Evolutionary conservation across 2,797 vertebrate genomes (phyloP).

Genomic region (Apodemus agrarius): DNA sequence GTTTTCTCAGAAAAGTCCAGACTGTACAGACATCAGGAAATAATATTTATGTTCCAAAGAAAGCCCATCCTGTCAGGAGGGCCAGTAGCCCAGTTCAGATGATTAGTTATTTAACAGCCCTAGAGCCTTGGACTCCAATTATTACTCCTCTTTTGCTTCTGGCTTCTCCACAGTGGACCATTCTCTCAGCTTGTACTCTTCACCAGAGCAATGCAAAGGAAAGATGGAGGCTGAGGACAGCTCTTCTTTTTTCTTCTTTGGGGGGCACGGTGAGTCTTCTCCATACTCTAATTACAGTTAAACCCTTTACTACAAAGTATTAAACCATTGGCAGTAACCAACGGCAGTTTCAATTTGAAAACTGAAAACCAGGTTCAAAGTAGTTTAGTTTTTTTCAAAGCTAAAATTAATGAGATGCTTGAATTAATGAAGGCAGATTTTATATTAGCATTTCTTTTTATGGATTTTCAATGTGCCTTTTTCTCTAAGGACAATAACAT

Average conservation of each 20-base stretch:
- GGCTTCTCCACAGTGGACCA: no score
- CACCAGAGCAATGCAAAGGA: fast-evolving
- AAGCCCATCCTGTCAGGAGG: not conserved
- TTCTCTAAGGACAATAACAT: not conserved
- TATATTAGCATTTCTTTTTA: conserved; percentile 5
- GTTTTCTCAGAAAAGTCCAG: not conserved
- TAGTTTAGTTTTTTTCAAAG: not conserved
- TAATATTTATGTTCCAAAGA: not conserved
- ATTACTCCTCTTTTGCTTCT: not conserved
- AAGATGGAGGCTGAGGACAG: not conserved
- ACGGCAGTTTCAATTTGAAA: not conserved
- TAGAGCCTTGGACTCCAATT: not conserved
- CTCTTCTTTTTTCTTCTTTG: not conserved
- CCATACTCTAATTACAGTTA: not conserved
- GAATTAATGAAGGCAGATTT: conserved; percentile 9
- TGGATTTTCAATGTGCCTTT: conserved; percentile 14
- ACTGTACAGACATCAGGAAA: not conserved
- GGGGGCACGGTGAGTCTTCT: not conserved
- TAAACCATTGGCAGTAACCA: not conserved
- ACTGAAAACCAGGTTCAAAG: not conserved
- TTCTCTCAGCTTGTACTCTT: not conserved
- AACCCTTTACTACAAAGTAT: not conserved
- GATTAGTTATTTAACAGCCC: no score
- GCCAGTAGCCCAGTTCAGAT: not conserved
- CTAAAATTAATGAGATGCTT: conserved; percentile 4